Percentiles rank a stretch among this genome's conserved stretches.
These are phyloP conservation scores for Amphipoea lucens DNA, from an alignment of 2,888 invertebrate species.

Conservation along the genomic window DNA sequence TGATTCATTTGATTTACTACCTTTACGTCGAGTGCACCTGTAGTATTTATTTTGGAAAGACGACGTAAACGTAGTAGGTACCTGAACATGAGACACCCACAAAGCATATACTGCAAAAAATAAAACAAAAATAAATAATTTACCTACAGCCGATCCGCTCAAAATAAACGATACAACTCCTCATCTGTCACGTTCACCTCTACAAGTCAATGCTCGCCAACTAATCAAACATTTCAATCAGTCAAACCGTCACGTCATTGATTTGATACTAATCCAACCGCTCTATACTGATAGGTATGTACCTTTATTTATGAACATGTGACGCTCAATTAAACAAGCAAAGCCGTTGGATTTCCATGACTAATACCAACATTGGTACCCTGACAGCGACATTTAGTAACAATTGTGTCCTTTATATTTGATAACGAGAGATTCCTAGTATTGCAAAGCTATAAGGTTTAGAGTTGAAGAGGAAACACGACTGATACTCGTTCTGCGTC, in stretches of 20 bases:
- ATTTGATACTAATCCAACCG: constrained; percentile 45
- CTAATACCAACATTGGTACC: constrained; percentile 82
- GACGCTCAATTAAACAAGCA: constrained; percentile 80
- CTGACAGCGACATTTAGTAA: constrained; percentile 83
- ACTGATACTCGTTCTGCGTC: constrained; percentile 53
- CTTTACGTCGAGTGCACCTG: too few species aligned
- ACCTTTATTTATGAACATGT: constrained; percentile 77
- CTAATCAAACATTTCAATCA: constrained; percentile 56
- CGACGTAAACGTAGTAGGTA: neutral
- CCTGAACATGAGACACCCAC: neutral
- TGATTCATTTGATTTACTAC: constrained; percentile 2
- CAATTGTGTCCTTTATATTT: constrained; percentile 71
- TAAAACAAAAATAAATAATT: constrained; percentile 11
- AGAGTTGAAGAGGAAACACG: constrained; percentile 63
- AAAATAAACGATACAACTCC: constrained; percentile 45
- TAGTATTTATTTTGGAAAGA: neutral
- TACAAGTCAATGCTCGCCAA: constrained; percentile 52
- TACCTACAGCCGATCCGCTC: constrained; percentile 2
- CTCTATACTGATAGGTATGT: constrained; percentile 71
- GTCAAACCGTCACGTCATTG: constrained; percentile 48
- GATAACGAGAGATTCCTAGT: constrained; percentile 64
- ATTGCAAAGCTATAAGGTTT: constrained; percentile 69
- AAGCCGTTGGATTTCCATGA: constrained; percentile 81
- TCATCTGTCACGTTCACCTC: constrained; percentile 39
- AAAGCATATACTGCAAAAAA: neutral